A percentile compares a stretch with the other conserved stretches of the same genome.
These are phyloP conservation scores for Nyctibius grandis DNA, from an alignment of 2,797 vertebrate species.

Conservation along the genomic window DNA sequence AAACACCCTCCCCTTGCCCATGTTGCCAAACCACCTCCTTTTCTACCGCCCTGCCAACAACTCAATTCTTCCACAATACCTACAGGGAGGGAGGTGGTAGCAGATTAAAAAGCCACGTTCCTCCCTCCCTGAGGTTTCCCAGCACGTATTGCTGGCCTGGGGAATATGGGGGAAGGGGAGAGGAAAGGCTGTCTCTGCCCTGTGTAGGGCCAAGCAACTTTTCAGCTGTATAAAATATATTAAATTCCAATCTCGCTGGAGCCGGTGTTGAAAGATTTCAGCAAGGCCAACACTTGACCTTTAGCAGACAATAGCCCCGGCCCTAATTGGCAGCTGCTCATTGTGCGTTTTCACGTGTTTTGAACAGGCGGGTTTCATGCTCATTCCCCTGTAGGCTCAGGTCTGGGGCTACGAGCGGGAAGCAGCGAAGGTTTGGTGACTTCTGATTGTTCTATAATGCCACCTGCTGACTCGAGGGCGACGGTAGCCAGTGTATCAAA, in stretches of 20 bases:
- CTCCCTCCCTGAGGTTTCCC: conserved; percentile 42
- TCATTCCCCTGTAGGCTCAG: conserved; percentile 30
- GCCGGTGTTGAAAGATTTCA: conserved; percentile 43
- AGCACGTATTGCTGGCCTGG: not conserved
- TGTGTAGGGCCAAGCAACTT: not conserved
- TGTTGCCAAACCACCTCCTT: conserved; percentile 53
- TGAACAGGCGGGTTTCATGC: conserved; percentile 29
- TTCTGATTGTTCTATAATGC: conserved; percentile 59
- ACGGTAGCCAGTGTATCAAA: conserved; percentile 24
- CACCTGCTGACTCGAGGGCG: conserved; percentile 59
- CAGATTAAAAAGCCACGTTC: conserved; percentile 44
- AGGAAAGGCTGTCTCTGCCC: conserved; percentile 15
- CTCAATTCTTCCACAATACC: conserved; percentile 44
- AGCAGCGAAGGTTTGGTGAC: not conserved
- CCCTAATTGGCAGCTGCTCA: conserved; percentile 43
- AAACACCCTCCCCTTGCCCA: conserved; percentile 15
- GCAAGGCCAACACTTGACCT: conserved; percentile 58
- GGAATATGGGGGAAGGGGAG: conserved; percentile 18
- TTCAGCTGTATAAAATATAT: not conserved
- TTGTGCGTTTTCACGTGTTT: conserved; percentile 16
- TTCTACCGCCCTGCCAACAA: conserved; percentile 14
- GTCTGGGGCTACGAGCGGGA: conserved; percentile 1
- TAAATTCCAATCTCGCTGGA: not conserved
- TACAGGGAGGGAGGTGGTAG: conserved; percentile 40
- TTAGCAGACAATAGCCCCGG: conserved; percentile 48